Evolutionary conservation across 2,888 invertebrate species (phyloP), one percentile per base, ranked within the genome.

Genomic region (Pristionchus entomophagus): DNA sequence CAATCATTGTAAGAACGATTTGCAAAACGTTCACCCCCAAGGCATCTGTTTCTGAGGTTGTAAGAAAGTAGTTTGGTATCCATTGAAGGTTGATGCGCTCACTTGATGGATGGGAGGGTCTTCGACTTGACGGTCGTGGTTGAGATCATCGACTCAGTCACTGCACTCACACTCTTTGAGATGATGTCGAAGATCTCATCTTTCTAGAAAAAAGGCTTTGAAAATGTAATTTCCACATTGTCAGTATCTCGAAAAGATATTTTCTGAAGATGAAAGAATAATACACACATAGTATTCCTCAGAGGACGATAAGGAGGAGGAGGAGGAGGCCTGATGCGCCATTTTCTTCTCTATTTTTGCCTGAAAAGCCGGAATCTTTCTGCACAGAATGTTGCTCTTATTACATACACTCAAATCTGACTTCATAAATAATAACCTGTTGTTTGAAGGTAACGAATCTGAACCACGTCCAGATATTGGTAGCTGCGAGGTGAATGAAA

Each of bases 381-480:
- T n/a, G n/a, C n/a, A n/a, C n/a, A n/a, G n/a, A n/a, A n/a, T n/a
- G n/a, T n/a, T n/a, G n/a, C n/a, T n/a, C n/a, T n/a, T n/a, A n/a
- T n/a, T n/a, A n/a, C n/a, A n/a, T n/a, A n/a, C n/a, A n/a, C n/a
- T n/a, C n/a, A n/a, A n/a, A n/a, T n/a, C n/a, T n/a, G n/a, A n/a
- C n/a, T n/a, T n/a, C n/a, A n/a, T n/a, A 59, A n/a, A 59, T n/a
- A 26, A 29, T 1, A 5, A 86, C 90, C 53, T 77, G 86, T 56
- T 92, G 91, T 86, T 93, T 93, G 19, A 91, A 93, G 2, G 93
- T 85, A 12, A 93, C 93, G 85, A 93, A 93, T 80, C 92, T 87
- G 85, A 93, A 89, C 93, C 93, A 93, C 1, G 93, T 93, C 92
- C 93, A 93, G 5, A 93, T 83, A 83, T 93, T 93, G 35, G 92